Conservation (phyloP, 2,113 vertebrate species). For the Meles meles region DNA sequence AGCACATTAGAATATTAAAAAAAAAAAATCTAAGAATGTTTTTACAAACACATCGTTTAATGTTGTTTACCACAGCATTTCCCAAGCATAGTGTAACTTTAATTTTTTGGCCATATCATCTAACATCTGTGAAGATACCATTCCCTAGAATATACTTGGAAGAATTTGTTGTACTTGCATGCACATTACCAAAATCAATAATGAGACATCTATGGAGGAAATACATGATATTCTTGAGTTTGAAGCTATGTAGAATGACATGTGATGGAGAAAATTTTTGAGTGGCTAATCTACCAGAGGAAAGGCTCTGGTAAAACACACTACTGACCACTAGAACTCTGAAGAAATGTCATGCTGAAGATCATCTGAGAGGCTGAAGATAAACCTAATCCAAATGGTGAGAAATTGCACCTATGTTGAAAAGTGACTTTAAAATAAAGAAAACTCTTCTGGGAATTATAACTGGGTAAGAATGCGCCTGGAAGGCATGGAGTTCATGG, state of each 20-base stretch:
- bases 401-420: background rate
- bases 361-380: background rate
- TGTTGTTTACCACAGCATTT: background rate
- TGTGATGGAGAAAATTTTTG: background rate
- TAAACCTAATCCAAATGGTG: background rate
- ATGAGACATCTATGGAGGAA: background rate
- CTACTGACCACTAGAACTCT: background rate
- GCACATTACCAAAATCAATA: background rate
- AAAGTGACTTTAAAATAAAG: background rate
- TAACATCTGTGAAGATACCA: constrained; percentile 15
- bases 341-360: background rate
- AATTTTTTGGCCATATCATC: background rate
- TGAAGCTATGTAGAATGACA: background rate
- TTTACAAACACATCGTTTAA: constrained; percentile 10
- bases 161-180: background rate
- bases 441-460: background rate
- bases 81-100: constrained; percentile 9
- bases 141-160: background rate
- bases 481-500: background rate
- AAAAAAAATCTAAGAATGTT: constrained; percentile 25
- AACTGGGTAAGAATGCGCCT: background rate
- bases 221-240: background rate
- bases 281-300: background rate
- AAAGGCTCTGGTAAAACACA: background rate
- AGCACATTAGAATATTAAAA: constrained; percentile 45